A percentile compares a stretch with the other conserved stretches of the same genome.
These are phyloP conservation scores for Venustaconcha ellipsiformis DNA, from an alignment of 1,140 invertebrate species.

Conservation along the genomic window DNA sequence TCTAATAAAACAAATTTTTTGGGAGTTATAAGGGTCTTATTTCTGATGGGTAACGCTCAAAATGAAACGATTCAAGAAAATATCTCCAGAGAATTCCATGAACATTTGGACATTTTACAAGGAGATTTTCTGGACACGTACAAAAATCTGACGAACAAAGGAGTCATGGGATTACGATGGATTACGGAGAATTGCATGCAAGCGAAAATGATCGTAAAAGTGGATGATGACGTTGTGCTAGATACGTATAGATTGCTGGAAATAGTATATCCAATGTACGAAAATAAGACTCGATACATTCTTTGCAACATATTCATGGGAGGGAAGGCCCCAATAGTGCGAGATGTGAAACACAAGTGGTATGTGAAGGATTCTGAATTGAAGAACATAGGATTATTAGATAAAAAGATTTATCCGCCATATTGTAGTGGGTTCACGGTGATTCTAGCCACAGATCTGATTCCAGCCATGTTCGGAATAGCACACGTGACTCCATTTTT, in stretches of 20 bases:
- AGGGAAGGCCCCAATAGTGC: constrained; percentile 32
- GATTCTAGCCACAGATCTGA: constrained; percentile 39
- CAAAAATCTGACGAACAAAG: constrained; percentile 65
- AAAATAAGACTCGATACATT: constrained; percentile 23
- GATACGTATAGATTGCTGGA: constrained; percentile 73
- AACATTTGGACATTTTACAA: constrained; percentile 59
- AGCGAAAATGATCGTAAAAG: constrained; percentile 83
- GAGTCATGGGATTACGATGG: constrained; percentile 75
- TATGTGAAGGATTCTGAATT: constrained; percentile 38
- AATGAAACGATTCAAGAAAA: constrained; percentile 42
- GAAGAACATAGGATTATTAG: not conserved
- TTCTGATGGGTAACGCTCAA: constrained; percentile 77
- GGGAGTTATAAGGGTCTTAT: constrained; percentile 68
- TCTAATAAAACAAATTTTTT: constrained; percentile 44
- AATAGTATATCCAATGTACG: constrained; percentile 10
- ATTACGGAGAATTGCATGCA: constrained; percentile 71
- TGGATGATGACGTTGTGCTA: constrained; percentile 89
- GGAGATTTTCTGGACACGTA: constrained; percentile 61
- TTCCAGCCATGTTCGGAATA: constrained; percentile 53
- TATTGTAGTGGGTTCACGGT: constrained; percentile 52
- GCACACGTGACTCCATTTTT: constrained; percentile 66
- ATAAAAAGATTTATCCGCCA: constrained; percentile 36
- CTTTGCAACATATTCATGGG: constrained; percentile 33
- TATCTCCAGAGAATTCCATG: constrained; percentile 41
- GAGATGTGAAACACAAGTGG: constrained; percentile 37